Evolutionary conservation across 2,888 invertebrate genomes (phyloP).

Genomic region (Eurytoma californica): DNA sequence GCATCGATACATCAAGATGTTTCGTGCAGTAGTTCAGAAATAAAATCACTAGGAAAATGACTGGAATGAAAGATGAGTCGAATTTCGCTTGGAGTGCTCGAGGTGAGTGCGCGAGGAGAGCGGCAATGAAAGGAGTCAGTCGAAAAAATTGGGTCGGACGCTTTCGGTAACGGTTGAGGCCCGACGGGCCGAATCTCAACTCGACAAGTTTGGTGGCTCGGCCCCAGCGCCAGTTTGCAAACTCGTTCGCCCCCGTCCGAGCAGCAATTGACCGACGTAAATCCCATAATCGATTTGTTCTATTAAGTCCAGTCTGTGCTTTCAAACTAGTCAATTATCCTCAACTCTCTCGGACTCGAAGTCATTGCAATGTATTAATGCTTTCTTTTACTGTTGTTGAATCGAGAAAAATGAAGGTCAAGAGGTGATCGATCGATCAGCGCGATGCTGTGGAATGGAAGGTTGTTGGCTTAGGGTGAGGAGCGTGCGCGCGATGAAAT

Average conservation of each 20-base stretch:
- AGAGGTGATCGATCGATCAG: neutral
- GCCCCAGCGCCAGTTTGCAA: too few relatives aligned
- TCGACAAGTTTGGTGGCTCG: neutral
- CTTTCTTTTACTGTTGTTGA: too few relatives aligned
- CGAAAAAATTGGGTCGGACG: conserved; percentile 35
- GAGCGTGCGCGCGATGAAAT: too few relatives aligned
- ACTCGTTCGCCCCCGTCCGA: too few relatives aligned
- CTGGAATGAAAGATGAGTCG: too few relatives aligned
- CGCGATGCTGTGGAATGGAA: neutral
- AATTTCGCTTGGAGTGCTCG: neutral
- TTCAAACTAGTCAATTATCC: conserved; percentile 9
- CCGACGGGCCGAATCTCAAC: conserved; percentile 5
- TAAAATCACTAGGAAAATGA: neutral
- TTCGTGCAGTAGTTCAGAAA: conserved; percentile 7
- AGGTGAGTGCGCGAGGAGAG: neutral
- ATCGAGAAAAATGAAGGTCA: neutral
- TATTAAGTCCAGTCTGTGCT: neutral
- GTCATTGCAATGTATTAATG: too few relatives aligned
- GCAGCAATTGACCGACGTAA: conserved; percentile 27
- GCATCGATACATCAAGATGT: neutral
- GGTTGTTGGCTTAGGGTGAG: too few relatives aligned
- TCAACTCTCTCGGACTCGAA: too few relatives aligned
- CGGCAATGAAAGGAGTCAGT: neutral
- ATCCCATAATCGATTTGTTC: conserved; percentile 38
- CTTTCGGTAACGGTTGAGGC: neutral